phyloP scores from a whole-genome alignment of 2,113 vertebrate species.

The Tapirus terrestris region DNA sequence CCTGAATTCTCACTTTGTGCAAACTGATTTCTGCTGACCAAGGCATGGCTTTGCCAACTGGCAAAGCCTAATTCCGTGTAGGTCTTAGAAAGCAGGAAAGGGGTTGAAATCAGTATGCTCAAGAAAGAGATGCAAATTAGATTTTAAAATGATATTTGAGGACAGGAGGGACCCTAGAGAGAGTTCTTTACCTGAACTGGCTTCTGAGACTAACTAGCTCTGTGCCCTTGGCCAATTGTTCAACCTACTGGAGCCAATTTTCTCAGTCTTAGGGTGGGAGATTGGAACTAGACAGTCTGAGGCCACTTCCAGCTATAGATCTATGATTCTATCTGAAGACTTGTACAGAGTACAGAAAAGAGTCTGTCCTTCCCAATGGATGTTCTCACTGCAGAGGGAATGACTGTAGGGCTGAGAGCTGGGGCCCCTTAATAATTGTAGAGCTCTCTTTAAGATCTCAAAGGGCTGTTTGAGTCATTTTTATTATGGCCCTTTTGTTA shows the following conservation, averaged over 20 bases:
- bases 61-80: not conserved
- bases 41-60: not conserved
- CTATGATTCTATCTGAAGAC: not conserved
- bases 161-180: not conserved
- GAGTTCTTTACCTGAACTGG: not conserved
- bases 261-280: not conserved
- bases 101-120: not conserved
- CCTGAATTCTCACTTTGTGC: not conserved
- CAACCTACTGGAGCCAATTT: not conserved
- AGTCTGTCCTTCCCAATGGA: not conserved
- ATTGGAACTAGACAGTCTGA: not conserved
- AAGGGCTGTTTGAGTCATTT: not conserved
- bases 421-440: not conserved
- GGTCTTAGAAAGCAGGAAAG: not conserved
- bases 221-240: not conserved
- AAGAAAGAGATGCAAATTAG: not conserved
- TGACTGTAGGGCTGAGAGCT: not conserved
- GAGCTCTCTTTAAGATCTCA: not conserved
- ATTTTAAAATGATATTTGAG: constrained; percentile 11
- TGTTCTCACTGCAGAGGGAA: not conserved
- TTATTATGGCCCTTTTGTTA: not conserved
- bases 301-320: not conserved
- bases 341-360: not conserved
- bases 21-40: not conserved
- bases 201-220: not conserved